Conservation (phyloP, 2,797 vertebrate species). For the Sus cebifrons region DNA sequence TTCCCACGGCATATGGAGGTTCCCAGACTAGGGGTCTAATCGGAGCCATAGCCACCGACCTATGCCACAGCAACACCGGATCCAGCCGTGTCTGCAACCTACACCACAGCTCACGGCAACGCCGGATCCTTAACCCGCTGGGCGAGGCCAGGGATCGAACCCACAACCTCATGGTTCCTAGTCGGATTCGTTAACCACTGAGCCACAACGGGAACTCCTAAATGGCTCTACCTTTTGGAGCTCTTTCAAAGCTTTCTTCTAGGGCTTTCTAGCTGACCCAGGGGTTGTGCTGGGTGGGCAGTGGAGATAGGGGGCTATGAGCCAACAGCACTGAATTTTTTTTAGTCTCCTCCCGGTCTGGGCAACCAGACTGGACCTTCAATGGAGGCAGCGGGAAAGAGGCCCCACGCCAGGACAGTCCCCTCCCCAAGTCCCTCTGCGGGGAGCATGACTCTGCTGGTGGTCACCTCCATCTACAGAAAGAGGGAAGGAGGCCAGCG, state of each 20-base stretch:
- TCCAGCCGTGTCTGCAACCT: too few species aligned
- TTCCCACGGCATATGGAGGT: too few species aligned
- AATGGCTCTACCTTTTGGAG: background rate
- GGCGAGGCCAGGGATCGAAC: too few species aligned
- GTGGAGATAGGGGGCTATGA: background rate
- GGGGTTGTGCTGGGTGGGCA: background rate
- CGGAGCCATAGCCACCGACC: too few species aligned
- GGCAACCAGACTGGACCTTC: background rate
- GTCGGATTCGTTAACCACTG: too few species aligned
- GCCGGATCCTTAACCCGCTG: too few species aligned
- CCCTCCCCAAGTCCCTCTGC: background rate
- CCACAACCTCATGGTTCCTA: too few species aligned
- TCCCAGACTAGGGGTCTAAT: too few species aligned
- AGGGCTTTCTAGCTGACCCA: background rate
- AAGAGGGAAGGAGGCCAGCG: background rate
- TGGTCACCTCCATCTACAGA: background rate
- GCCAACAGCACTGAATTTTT: background rate
- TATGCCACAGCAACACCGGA: too few species aligned
- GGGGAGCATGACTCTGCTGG: background rate
- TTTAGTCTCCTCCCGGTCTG: background rate
- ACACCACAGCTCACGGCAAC: too few species aligned
- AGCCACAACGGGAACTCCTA: too few species aligned
- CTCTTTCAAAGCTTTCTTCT: background rate
- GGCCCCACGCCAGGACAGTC: background rate
- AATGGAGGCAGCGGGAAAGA: background rate